Base-by-base conservation (phyloP, 2,888 invertebrate genomes). In the Drosophila testacea region DNA sequence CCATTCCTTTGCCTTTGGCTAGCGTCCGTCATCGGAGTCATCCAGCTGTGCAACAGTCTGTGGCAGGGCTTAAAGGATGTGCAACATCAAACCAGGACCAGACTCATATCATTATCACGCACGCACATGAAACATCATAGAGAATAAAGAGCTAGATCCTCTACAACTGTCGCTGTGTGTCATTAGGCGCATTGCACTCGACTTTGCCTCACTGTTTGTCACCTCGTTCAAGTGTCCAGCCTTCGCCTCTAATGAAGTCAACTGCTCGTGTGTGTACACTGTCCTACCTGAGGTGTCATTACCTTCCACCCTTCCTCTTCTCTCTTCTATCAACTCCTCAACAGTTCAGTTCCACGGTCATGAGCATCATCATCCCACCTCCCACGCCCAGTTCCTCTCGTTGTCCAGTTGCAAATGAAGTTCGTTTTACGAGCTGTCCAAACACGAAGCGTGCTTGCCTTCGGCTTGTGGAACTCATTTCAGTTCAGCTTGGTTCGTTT, bases 161-260 rank as follows among this genome's bases (percentile, higher is more conserved):
- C 39, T 27, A 11, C 22, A 22, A 22, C 51, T 32, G 56, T 39
- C 59, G 27, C 52, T 57, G 30, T 77, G 76, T 83, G 87, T 83
- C 83, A 86, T 86, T 86, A 83, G 86, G 83, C 74, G 77, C 70
- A 56, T 59, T 59, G 70, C 77, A 74, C 83, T 74, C 74, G 63
- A 61, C 66, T 55, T 44, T 72, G 71, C 47, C 57, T 62, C 63
- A 66, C 75, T 70, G 78, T 72, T 72, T 84, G 85, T 83, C 73
- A 67, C 72, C 78, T 70, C 63, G 63, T 69, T 83, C 81, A 74
- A 86, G 83, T 83, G 84, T 86, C 83, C 77, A 68, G 69, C 75
- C 65, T 61, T 54, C 57, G 77, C 62, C 83, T 79, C 83, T 83
- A 83, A 83, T 83, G 83, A 83, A 83, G 87, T 86, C 83, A 83